Evolutionary conservation across 1,140 invertebrate species (phyloP), one percentile per base, ranked within the genome.

Genomic region (Cepaea nemoralis): DNA sequence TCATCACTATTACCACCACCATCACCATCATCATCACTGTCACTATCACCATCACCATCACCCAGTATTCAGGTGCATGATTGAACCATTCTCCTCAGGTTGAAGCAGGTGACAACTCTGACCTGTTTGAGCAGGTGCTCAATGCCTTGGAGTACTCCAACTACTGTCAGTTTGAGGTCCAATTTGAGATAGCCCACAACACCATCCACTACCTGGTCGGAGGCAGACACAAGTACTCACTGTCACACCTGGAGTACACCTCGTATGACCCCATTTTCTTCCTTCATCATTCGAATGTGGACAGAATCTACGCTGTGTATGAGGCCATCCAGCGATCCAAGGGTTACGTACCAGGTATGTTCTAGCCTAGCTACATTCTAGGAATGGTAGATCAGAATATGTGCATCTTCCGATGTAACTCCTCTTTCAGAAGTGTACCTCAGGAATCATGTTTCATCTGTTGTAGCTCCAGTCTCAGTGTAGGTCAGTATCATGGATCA

Each of bases 171-270:
- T 86, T 86, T 66, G 85, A 84, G 76, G 82, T 82, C n/a, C 85
- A 86, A 82, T 84, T 84, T 77, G 85, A 86, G 69, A 45, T 86
- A 1, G 82, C 82, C 42, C 85, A 86, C 82, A 86, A 84, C 76
- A 63, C 80, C 63, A 84, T 86, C 74, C 85, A 86, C 79, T 86
- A 80, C 77, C 79, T 86, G 66, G 83, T 84, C 22, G 85, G 85
- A 39, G 85, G 85, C 1, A 33, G 77, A n/a, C 70, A 80, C 79
- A 75, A 39, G 19, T 80, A 80, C 63, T 84, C 83, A 37, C 81
- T 86, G 82, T 86, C 85, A 33, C 80, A 69, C 48, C 78, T 86
- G 48, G 85, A 86, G 42, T 86, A 83, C 77, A 83, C 83, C 14
- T 74, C 85, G 37, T 86, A 84, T 75, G 85, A 86, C 55, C 85